Evolutionary conservation across 2,888 invertebrate genomes (phyloP).

Genomic region (Ectropis crepuscularia): DNA sequence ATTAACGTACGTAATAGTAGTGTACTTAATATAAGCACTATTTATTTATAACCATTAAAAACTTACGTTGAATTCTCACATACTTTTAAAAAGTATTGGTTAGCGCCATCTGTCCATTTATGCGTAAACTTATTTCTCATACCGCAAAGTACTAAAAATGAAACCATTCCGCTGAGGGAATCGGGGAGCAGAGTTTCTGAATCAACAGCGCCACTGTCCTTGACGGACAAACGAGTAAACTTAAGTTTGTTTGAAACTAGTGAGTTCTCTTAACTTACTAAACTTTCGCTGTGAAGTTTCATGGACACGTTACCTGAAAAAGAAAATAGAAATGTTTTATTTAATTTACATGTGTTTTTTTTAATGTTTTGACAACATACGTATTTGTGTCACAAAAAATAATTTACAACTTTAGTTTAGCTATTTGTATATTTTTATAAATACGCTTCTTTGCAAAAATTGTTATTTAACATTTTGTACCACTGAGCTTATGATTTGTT

Average conservation of each 20-base stretch:
- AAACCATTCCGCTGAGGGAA: conserved; percentile 40
- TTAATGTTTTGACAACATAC: not conserved
- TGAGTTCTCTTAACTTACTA: conserved; percentile 25
- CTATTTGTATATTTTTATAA: too few species aligned
- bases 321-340: conserved; percentile 7
- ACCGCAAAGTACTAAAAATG: conserved; percentile 38
- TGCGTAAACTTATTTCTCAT: conserved; percentile 42
- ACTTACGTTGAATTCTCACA: not conserved
- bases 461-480: too few species aligned
- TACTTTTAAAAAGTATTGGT: conserved; percentile 10
- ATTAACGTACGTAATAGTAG: too few species aligned
- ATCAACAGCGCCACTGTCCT: conserved; percentile 52
- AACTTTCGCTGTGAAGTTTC: conserved; percentile 11
- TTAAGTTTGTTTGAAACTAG: conserved; percentile 51
- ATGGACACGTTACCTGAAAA: conserved; percentile 32
- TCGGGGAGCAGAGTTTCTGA: conserved; percentile 15
- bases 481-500: too few species aligned
- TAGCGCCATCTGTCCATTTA: conserved; percentile 56
- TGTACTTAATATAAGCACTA: too few species aligned
- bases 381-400: not conserved
- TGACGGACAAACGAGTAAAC: conserved; percentile 44
- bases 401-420: too few species aligned
- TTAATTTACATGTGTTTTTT: not conserved
- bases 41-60: not conserved
- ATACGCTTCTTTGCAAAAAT: too few species aligned